These are phyloP conservation scores for Ammodramus savannarum DNA, from an alignment of 2,113 vertebrate genomes.

Conservation along the genomic window DNA sequence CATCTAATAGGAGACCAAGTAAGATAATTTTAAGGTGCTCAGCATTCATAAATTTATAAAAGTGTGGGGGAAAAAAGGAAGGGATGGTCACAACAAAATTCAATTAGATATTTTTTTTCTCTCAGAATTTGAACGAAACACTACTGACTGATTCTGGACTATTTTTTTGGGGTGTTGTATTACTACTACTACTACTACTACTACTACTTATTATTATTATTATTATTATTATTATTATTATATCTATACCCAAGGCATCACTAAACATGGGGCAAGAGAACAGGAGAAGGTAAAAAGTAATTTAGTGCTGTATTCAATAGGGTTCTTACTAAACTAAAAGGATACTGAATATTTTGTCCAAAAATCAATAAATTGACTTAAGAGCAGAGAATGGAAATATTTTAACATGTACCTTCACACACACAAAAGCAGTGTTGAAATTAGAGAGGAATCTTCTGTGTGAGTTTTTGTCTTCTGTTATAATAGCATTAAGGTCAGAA, in stretches of 20 bases:
- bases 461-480: background rate
- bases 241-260: background rate
- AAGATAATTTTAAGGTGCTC: background rate
- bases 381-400: background rate
- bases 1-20: background rate
- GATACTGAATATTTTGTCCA: background rate
- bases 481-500: background rate
- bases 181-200: no score
- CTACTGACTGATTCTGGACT: background rate
- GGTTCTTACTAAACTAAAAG: background rate
- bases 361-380: background rate
- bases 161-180: fast-evolving
- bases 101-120: background rate
- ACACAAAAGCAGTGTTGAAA: background rate
- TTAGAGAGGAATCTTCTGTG: background rate
- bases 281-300: background rate
- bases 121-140: background rate
- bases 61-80: background rate
- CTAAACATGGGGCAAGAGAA: background rate
- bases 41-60: background rate
- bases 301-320: background rate
- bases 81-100: background rate
- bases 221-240: no score
- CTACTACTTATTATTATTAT: no score
- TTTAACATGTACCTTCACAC: background rate